Conservation (phyloP, 2,888 invertebrate species). For the Cremastinae sp. region DNA sequence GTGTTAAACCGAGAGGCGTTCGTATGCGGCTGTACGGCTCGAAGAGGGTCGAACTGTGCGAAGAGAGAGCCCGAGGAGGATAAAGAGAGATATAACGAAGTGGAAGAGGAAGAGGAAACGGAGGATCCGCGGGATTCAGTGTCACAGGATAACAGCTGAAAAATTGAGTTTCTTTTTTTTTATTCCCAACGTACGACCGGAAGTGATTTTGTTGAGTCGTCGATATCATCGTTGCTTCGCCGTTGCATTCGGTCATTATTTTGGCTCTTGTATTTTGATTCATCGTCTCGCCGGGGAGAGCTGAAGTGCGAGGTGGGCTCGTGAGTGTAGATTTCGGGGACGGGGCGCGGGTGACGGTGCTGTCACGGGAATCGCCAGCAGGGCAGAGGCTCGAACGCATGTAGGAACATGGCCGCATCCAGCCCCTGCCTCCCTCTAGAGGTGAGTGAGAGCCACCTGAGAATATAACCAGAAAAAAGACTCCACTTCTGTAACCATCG, state of each 20-base stretch:
- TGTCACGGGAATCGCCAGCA: conserved; percentile 76
- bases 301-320: conserved; percentile 63
- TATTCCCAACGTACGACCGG: conserved; percentile 10
- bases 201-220: not conserved
- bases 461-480: conserved; percentile 29
- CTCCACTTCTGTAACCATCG: conserved; percentile 30
- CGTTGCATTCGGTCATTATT: no score
- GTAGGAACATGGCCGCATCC: conserved; percentile 81
- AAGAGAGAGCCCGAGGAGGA: conserved; percentile 67
- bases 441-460: conserved; percentile 77
- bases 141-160: conserved; percentile 9
- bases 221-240: no score
- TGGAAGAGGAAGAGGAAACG: conserved; percentile 44
- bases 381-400: conserved; percentile 80
- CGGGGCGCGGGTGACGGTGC: conserved; percentile 29
- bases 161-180: conserved; percentile 22
- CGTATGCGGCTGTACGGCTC: conserved; percentile 52
- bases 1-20: conserved; percentile 46
- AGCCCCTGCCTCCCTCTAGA: conserved; percentile 81
- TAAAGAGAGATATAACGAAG: conserved; percentile 65
- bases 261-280: no score
- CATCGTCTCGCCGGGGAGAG: not conserved
- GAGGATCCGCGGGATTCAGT: conserved; percentile 29
- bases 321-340: conserved; percentile 53
- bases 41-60: conserved; percentile 51